phyloP scores from a whole-genome alignment of 2,113 vertebrate genomes.

The Campylomormyrus numenius region DNA sequence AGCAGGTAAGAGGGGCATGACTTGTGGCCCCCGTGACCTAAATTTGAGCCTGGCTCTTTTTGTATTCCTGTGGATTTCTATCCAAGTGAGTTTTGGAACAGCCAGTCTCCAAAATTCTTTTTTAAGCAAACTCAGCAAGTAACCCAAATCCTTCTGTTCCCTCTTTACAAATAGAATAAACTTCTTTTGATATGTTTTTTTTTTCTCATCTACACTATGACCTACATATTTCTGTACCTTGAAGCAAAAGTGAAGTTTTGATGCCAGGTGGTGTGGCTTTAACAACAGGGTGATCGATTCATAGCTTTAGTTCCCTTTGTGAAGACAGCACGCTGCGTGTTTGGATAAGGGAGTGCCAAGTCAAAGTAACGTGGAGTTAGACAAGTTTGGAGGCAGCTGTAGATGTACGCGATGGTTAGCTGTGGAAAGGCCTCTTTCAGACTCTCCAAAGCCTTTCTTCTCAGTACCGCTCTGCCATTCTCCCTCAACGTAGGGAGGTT shows the following conservation, averaged over 20 bases:
- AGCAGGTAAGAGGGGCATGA: neutral
- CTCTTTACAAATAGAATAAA: conserved; percentile 48
- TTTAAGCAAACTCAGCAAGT: neutral
- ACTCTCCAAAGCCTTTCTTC: conserved; percentile 17
- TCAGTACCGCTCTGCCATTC: conserved; percentile 8
- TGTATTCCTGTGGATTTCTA: neutral
- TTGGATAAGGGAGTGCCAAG: neutral
- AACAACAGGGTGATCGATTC: neutral
- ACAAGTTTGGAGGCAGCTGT: conserved; percentile 3
- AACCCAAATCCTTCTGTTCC: neutral
- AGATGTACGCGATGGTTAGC: conserved; percentile 14
- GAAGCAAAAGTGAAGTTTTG: conserved; percentile 10
- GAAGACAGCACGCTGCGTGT: neutral
- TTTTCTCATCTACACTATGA: conserved; percentile 27
- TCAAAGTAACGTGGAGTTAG: neutral
- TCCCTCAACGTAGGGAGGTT: conserved; percentile 2
- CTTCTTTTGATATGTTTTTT: conserved; percentile 51
- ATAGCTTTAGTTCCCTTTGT: neutral
- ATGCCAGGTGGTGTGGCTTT: conserved; percentile 2
- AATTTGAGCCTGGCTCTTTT: neutral
- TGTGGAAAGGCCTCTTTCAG: conserved; percentile 9
- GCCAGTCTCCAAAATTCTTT: neutral
- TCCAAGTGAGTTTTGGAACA: neutral
- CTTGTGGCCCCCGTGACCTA: neutral
- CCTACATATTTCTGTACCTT: conserved; percentile 16